phyloP scores from a whole-genome alignment of 2,888 invertebrate species.

The Agonopterix alstromeriana region DNA sequence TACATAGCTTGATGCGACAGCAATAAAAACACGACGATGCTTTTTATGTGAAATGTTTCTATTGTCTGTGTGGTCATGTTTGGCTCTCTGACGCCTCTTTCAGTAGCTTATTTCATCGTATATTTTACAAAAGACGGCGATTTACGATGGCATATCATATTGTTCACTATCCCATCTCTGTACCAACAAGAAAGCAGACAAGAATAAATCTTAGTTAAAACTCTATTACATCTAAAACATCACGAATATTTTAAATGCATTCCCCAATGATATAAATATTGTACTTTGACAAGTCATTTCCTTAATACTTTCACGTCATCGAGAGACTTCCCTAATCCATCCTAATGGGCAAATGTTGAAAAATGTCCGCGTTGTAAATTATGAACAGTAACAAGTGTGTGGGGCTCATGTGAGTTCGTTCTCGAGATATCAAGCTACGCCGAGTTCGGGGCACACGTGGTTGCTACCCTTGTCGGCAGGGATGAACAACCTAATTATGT shows the following conservation, averaged over 20 bases:
- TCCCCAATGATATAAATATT: neutral
- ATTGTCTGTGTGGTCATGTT: constrained; percentile 6
- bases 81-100: constrained; percentile 5
- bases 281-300: constrained; percentile 48
- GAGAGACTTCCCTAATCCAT: constrained; percentile 53
- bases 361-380: constrained; percentile 47
- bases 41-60: constrained; percentile 3
- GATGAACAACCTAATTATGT: constrained; percentile 22
- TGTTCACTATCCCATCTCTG: too few relatives aligned
- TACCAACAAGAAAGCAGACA: too few relatives aligned
- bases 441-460: constrained; percentile 32
- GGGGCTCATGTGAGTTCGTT: constrained; percentile 23
- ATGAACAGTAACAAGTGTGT: constrained; percentile 52
- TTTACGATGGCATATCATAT: too few relatives aligned
- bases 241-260: constrained; percentile 18
- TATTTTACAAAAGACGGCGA: too few relatives aligned
- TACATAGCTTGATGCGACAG: constrained; percentile 46
- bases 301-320: constrained; percentile 54
- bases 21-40: constrained; percentile 46
- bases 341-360: constrained; percentile 60
- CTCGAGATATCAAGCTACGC: neutral
- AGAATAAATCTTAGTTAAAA: neutral
- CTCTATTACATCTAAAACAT: constrained; percentile 1
- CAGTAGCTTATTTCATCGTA: neutral
- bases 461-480: constrained; percentile 29